phyloP scores from a whole-genome alignment of 2,888 invertebrate genomes.

The Rhaphigaster nebulosa region DNA sequence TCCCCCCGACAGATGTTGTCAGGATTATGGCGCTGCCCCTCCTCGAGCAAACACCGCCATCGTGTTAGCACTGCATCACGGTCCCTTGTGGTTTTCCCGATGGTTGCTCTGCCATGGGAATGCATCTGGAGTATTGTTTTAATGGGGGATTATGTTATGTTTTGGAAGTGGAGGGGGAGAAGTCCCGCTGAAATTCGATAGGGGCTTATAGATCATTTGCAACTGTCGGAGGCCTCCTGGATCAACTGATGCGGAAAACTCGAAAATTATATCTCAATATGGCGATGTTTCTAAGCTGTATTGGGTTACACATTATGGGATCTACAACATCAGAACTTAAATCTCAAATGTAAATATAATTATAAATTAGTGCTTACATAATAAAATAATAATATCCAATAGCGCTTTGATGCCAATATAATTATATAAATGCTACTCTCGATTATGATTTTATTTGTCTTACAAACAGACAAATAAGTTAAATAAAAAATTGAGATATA shows the following conservation, averaged over 20 bases:
- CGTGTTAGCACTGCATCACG: background rate
- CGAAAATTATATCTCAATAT: conserved; percentile 8
- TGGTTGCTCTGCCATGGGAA: background rate
- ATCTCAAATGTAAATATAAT: no score
- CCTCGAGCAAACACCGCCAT: conserved; percentile 45
- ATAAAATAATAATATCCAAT: background rate
- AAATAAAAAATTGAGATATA: no score
- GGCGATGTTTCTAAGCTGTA: background rate
- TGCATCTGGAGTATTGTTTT: conserved; percentile 48
- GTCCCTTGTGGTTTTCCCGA: conserved; percentile 40
- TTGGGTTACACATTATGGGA: background rate
- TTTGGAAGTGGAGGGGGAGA: background rate
- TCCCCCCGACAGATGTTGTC: conserved; percentile 47
- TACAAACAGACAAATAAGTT: no score
- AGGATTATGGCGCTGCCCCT: conserved; percentile 53
- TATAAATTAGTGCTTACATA: no score
- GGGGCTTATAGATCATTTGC: conserved; percentile 20
- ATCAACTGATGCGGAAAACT: background rate
- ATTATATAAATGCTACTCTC: no score
- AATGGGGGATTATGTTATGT: conserved; percentile 43
- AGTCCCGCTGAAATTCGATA: conserved; percentile 14
- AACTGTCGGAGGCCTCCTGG: background rate
- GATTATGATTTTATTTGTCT: no score
- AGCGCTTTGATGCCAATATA: no score
- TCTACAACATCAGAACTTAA: background rate